These are phyloP conservation scores for Odontophorus gujanensis DNA, from an alignment of 2,113 vertebrate species.

Conservation along the genomic window DNA sequence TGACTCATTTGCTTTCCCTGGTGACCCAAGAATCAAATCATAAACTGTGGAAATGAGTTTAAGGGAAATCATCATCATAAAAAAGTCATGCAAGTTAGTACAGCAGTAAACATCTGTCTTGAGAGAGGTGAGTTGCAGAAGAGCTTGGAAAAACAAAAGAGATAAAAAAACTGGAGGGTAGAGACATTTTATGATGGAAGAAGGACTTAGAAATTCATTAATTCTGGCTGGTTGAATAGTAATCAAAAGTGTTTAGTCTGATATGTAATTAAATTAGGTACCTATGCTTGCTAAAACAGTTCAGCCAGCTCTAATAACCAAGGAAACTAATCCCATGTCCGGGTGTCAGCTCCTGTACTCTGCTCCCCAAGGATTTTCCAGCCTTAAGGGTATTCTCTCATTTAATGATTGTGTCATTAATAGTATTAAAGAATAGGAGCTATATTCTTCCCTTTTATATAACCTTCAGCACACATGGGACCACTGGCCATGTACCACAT, in stretches of 20 bases:
- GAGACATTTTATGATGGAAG: neutral
- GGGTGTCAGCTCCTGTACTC: neutral
- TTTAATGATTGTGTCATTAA: slow-evolving; percentile 38
- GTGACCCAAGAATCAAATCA: neutral
- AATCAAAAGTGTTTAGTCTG: slow-evolving; percentile 25
- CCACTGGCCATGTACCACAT: neutral
- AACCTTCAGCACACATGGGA: neutral
- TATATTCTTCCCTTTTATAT: neutral
- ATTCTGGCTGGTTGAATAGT: neutral
- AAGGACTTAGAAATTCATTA: slow-evolving; percentile 4
- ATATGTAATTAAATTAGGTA: slow-evolving; percentile 50
- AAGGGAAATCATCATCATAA: neutral
- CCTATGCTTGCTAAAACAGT: slow-evolving; percentile 19
- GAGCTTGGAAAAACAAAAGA: neutral
- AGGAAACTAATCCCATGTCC: slow-evolving; percentile 1
- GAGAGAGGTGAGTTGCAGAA: neutral
- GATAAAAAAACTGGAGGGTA: neutral
- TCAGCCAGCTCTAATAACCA: slow-evolving; percentile 16
- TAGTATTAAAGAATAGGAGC: neutral
- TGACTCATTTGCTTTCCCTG: neutral
- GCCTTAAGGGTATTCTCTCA: neutral
- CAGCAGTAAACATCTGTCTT: neutral
- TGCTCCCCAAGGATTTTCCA: neutral
- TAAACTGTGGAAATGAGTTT: neutral
- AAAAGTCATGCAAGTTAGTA: neutral